Conservation (phyloP, 2,888 invertebrate species). For the Lasioglossum villosulum region DNA sequence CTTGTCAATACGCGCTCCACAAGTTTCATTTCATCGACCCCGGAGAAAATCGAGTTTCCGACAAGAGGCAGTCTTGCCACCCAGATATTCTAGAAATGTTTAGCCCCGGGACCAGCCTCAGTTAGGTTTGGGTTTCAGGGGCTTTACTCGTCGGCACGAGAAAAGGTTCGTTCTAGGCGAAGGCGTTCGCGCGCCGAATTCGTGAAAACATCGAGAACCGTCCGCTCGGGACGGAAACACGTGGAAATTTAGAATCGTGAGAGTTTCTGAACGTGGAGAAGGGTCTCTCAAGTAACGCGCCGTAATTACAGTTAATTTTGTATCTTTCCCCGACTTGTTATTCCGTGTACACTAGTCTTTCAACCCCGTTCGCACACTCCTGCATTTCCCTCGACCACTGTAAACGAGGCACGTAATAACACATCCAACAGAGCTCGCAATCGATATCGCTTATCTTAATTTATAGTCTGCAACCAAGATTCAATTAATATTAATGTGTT, state of each 20-base stretch:
- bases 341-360: background rate
- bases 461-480: background rate
- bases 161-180: background rate
- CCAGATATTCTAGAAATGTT: conserved; percentile 17
- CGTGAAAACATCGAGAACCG: background rate
- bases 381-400: background rate
- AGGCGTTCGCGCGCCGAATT: background rate
- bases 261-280: background rate
- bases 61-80: background rate
- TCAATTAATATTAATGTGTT: background rate
- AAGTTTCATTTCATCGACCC: background rate
- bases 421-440: background rate
- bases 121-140: conserved; percentile 10
- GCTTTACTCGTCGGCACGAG: background rate
- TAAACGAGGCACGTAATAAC: background rate
- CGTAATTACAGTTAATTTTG: conserved; percentile 9
- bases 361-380: background rate
- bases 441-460: background rate
- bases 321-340: background rate
- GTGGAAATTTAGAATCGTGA: conserved; percentile 22
- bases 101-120: background rate
- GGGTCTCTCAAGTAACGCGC: background rate
- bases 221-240: background rate
- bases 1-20: background rate
- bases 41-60: background rate